These are phyloP conservation scores for Plectus sambesii DNA, from an alignment of 1,140 invertebrate genomes.

Conservation along the genomic window DNA sequence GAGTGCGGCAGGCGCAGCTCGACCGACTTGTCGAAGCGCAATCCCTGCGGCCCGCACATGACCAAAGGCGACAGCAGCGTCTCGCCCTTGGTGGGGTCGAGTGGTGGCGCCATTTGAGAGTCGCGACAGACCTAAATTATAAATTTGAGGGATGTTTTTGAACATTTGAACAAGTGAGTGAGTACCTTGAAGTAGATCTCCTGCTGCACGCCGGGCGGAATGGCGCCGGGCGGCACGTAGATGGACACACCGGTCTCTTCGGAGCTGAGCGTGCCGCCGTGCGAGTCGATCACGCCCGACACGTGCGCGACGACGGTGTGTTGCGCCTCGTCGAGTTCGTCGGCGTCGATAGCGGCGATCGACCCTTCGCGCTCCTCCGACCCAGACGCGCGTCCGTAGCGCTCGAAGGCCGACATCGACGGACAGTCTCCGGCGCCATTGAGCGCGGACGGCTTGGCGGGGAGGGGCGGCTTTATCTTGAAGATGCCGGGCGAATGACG, in stretches of 20 bases:
- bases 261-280: conserved; percentile 68
- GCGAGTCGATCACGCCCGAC: conserved; percentile 61
- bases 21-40: conserved; percentile 71
- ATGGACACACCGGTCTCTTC: conserved; percentile 76
- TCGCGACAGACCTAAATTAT: no score
- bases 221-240: conserved; percentile 72
- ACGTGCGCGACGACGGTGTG: conserved; percentile 51
- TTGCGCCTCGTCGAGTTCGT: conserved; percentile 38
- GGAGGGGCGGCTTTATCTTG: conserved; percentile 50
- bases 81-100: conserved; percentile 74
- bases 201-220: conserved; percentile 65
- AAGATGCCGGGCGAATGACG: conserved; percentile 47
- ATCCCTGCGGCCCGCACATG: conserved; percentile 83
- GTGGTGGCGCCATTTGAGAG: conserved; percentile 60
- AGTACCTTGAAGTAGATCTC: conserved; percentile 93
- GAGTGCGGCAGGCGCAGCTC: conserved; percentile 59
- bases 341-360: conserved; percentile 46
- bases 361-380: conserved; percentile 44
- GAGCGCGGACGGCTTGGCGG: conserved; percentile 47
- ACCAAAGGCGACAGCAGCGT: conserved; percentile 75
- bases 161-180: no score
- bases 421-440: conserved; percentile 10
- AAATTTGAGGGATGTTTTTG: no score
- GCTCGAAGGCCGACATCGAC: conserved; percentile 19
- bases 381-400: conserved; percentile 7